Percentiles rank a stretch among this genome's conserved stretches.
Conservation (phyloP, 2,113 vertebrate genomes). For the Otolemur garnettii region DNA sequence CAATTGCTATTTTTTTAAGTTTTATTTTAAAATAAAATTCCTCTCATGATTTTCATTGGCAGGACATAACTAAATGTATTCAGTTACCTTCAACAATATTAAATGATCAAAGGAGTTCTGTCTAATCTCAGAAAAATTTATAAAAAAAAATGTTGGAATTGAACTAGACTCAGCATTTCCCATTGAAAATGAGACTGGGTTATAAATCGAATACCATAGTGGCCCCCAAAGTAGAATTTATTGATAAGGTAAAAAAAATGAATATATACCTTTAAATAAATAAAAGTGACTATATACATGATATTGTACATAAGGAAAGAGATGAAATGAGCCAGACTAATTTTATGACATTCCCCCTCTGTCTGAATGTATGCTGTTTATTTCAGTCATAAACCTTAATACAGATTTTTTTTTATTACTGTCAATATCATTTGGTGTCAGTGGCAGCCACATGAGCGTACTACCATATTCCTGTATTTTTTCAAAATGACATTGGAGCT, state of each 20-base stretch:
- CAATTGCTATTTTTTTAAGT: constrained; percentile 63
- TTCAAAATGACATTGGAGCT: constrained; percentile 99
- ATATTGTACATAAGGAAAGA: constrained; percentile 94
- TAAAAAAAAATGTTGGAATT: constrained; percentile 76
- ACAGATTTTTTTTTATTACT: constrained; percentile 76
- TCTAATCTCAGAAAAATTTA: constrained; percentile 74
- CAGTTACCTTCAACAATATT: constrained; percentile 79
- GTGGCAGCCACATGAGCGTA: constrained; percentile 98
- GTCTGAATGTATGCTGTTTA: constrained; percentile 81
- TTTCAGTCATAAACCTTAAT: constrained; percentile 84
- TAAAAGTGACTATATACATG: constrained; percentile 98
- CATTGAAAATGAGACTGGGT: constrained; percentile 76
- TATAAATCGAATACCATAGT: constrained; percentile 71
- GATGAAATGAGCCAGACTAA: constrained; percentile 86
- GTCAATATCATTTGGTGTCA: constrained; percentile 83
- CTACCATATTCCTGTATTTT: constrained; percentile 99
- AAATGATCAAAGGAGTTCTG: constrained; percentile 81
- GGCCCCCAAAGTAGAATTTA: constrained; percentile 82
- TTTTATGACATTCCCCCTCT: constrained; percentile 81
- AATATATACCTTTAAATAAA: constrained; percentile 95
- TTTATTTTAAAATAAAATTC: constrained; percentile 88
- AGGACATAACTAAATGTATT: constrained; percentile 80
- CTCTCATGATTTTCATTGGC: constrained; percentile 84
- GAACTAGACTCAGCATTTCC: constrained; percentile 70
- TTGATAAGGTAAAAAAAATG: constrained; percentile 84